Evolutionary conservation across 2,113 vertebrate species (phyloP).

Genomic region (Melanerpes aurifrons): DNA sequence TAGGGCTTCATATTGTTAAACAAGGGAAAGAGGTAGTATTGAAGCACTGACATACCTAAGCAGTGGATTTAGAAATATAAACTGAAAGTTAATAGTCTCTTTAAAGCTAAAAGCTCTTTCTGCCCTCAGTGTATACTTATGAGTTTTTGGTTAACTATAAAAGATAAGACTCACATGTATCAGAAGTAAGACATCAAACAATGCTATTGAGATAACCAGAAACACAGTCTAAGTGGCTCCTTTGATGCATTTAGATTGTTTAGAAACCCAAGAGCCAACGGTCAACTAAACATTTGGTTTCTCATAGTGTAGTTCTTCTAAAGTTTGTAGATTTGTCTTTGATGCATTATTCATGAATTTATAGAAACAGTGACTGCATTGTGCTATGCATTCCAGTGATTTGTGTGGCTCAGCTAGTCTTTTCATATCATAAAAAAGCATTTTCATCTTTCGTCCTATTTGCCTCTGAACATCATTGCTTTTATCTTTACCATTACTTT

Average conservation of each 20-base stretch:
- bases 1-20: background rate
- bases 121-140: background rate
- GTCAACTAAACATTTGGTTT: background rate
- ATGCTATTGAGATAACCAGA: background rate
- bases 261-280: background rate
- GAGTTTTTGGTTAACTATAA: background rate
- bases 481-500: background rate
- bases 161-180: background rate
- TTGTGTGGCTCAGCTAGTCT: background rate
- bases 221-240: background rate
- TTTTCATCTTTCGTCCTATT: background rate
- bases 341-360: constrained; percentile 27
- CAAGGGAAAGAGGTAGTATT: background rate
- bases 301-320: background rate
- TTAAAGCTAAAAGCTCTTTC: background rate
- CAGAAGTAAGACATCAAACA: background rate
- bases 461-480: background rate
- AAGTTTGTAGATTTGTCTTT: background rate
- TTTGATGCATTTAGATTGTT: background rate
- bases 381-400: background rate
- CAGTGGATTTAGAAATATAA: background rate
- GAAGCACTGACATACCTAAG: background rate
- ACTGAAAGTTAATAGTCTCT: background rate
- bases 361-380: background rate
- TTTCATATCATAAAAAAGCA: background rate